Evolutionary conservation across 1,140 invertebrate species (phyloP), one percentile per base, ranked within the genome.

Genomic region (Phymorhynchus buccinoides): DNA sequence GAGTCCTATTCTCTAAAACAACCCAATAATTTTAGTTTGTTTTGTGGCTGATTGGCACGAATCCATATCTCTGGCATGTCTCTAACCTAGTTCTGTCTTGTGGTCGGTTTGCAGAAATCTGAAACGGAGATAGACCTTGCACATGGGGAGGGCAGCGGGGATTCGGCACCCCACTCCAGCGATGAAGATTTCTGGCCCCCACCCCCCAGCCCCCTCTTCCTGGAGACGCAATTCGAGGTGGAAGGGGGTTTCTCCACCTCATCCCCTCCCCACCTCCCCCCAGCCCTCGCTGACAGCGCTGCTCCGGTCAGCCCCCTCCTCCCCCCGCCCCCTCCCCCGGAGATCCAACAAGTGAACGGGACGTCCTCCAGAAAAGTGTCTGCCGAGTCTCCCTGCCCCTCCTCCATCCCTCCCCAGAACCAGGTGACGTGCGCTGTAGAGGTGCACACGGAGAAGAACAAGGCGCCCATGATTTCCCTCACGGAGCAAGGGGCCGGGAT

Each of bases 351-450:
- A 22, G 22, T 71, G 6, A 35, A 85, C 35, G 39, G 68, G 32
- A 48, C 2, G 22, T 39, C n/a, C 6, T 39, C 30, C 82, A 56
- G 32, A 81, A 84, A 32, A 78, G 79, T 7, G 79, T 86, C 79
- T 75, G 68, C 35, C 80, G 84, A 32, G 56, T 78, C 27, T 16
- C 78, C 2, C 35, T 35, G 9, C 37, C 41, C 27, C n/a, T 82
- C 77, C 32, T 86, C 79, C 39, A 89, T 90, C 71, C 89, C 90
- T 41, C 81, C 84, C 12, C 84, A 89, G 73, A 91, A 92, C 80
- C 86, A 88, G 79, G 86, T 92, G 3, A 91, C 90, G 0, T 91
- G 90, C 85, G 85, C 90, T 3, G 91, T 90, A 16, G 91, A 92
- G 75, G 84, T 92, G 7, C 91, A 92, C 80, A 83, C 88, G 35